phyloP scores from a whole-genome alignment of 2,113 vertebrate genomes.

The Camarhynchus parvulus region DNA sequence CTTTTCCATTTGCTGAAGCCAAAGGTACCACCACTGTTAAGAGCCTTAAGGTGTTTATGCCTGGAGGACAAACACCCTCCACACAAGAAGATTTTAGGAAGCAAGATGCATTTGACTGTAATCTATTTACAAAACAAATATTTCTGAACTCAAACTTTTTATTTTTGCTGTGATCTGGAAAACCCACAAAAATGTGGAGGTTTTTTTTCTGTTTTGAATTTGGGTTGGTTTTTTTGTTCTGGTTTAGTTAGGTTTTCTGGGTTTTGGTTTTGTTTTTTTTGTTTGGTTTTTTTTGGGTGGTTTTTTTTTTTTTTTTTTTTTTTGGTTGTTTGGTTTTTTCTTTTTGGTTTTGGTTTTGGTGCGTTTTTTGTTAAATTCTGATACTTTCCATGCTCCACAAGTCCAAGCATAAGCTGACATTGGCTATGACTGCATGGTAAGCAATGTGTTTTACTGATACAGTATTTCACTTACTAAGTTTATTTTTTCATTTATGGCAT shows the following conservation, averaged over 20 bases:
- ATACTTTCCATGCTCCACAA: not conserved
- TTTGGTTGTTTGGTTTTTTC: not conserved
- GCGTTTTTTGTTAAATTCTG: not conserved
- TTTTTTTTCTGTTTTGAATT: not conserved
- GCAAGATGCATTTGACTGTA: not conserved
- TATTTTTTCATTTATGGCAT: not conserved
- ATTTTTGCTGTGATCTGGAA: not conserved
- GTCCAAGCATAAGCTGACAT: not conserved
- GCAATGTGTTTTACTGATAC: not conserved
- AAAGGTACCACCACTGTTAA: not conserved
- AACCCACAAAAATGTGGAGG: not conserved
- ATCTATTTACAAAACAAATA: not conserved
- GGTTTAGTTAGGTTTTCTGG: too few species aligned
- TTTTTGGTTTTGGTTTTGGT: not conserved
- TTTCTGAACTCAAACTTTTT: not conserved
- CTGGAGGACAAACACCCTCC: not conserved
- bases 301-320: not conserved
- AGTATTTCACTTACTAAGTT: not conserved
- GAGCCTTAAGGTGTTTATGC: not conserved
- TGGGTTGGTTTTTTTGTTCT: not conserved
- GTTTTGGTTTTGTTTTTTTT: not conserved
- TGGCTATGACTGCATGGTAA: not conserved
- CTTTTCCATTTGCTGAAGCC: not conserved
- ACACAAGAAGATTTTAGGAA: not conserved
- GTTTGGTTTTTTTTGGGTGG: not conserved